A percentile compares a stretch with the other conserved stretches of the same genome.
Evolutionary conservation across 2,888 invertebrate genomes (phyloP).

Genomic region (Pterobdella sp.): DNA sequence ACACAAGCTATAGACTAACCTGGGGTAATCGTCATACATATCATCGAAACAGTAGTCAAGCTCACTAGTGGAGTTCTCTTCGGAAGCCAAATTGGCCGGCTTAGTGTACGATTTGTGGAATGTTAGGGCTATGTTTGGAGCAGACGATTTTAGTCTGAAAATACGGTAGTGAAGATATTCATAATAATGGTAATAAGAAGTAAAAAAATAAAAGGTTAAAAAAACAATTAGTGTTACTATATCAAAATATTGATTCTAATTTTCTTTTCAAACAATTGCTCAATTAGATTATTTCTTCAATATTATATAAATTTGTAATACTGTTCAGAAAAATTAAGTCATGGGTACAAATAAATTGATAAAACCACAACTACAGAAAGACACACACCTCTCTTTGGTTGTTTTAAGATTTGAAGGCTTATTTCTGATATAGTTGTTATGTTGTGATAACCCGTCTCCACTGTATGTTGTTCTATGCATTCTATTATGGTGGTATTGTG

Average conservation of each 20-base stretch:
- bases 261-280: too few species aligned
- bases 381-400: background rate
- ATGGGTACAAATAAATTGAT: too few species aligned
- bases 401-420: background rate
- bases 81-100: constrained; percentile 58
- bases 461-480: background rate
- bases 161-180: too few species aligned
- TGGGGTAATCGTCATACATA: constrained; percentile 1
- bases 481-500: background rate
- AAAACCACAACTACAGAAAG: too few species aligned
- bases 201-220: too few species aligned
- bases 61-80: constrained; percentile 30
- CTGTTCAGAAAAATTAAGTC: too few species aligned
- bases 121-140: background rate
- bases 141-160: background rate
- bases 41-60: constrained; percentile 25
- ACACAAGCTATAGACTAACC: background rate
- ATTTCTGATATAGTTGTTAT: background rate
- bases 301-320: too few species aligned
- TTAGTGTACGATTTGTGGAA: constrained; percentile 23
- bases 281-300: too few species aligned
- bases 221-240: too few species aligned
- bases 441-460: background rate
- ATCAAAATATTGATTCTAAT: too few species aligned
- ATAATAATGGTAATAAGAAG: too few species aligned